Percentiles rank a stretch among this genome's conserved stretches.
Evolutionary conservation across 1,140 invertebrate species (phyloP).

Genomic region (Tetraneura akinire): DNA sequence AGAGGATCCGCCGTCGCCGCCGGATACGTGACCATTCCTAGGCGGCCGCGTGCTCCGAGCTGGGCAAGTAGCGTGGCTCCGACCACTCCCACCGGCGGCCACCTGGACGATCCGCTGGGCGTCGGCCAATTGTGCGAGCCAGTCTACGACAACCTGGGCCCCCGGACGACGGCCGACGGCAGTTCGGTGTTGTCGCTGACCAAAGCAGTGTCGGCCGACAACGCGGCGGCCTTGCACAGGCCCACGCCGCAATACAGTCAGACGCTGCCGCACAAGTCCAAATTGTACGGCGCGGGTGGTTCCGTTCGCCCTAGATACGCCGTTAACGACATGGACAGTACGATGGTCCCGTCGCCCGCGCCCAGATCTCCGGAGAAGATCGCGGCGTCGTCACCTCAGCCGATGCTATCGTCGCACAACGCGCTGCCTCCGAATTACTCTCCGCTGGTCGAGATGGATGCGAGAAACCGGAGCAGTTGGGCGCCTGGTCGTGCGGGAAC

Average conservation of each 20-base stretch:
- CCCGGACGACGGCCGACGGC: slow-evolving; percentile 83
- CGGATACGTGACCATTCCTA: slow-evolving; percentile 81
- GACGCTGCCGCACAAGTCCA: slow-evolving; percentile 72
- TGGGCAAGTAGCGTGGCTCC: slow-evolving; percentile 72
- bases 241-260: slow-evolving; percentile 79
- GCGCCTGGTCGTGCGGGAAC: slow-evolving; percentile 31
- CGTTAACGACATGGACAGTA: slow-evolving; percentile 63
- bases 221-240: slow-evolving; percentile 74
- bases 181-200: slow-evolving; percentile 80
- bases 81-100: slow-evolving; percentile 61
- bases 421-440: slow-evolving; percentile 56
- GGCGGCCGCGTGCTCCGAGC: slow-evolving; percentile 76
- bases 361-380: background rate
- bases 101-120: slow-evolving; percentile 54
- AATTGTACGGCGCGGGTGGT: slow-evolving; percentile 55
- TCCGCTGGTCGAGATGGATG: slow-evolving; percentile 41
- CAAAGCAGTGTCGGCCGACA: slow-evolving; percentile 45
- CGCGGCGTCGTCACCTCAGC: background rate
- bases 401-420: too few relatives aligned
- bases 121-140: slow-evolving; percentile 58
- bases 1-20: slow-evolving; percentile 63
- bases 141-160: slow-evolving; percentile 86
- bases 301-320: slow-evolving; percentile 55
- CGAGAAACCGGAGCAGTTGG: slow-evolving; percentile 52
- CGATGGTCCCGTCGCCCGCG: slow-evolving; percentile 52